Conservation (phyloP, 2,797 vertebrate species). For the Acridotheres tristis region DNA sequence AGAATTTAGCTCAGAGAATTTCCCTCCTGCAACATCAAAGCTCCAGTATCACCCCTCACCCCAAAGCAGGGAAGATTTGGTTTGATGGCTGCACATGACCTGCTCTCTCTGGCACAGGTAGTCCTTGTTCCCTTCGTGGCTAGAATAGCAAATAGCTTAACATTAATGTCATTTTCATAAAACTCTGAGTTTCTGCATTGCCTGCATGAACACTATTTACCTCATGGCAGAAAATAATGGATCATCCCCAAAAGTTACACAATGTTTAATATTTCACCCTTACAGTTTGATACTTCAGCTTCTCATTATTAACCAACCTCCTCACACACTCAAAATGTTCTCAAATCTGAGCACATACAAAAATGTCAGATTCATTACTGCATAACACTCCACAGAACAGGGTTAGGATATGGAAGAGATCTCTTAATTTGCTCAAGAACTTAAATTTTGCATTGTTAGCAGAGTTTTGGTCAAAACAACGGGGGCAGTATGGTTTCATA, state of each 20-base stretch:
- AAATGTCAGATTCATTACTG: neutral
- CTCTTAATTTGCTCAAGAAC: neutral
- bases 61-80: neutral
- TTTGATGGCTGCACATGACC: too few species aligned
- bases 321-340: neutral
- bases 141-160: fast-evolving
- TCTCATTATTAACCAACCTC: neutral
- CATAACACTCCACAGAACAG: neutral
- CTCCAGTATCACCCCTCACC: neutral
- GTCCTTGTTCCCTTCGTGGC: neutral
- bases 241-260: neutral
- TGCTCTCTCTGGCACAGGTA: neutral
- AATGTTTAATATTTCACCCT: neutral
- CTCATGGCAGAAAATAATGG: neutral
- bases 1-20: neutral
- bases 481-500: neutral
- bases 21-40: neutral
- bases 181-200: neutral
- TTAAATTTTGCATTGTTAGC: neutral
- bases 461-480: neutral
- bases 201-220: neutral
- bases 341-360: neutral
- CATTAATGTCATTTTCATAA: neutral
- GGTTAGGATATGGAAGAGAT: neutral
- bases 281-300: neutral